Percentiles rank a stretch among this genome's conserved stretches.
phyloP scores from a whole-genome alignment of 2,797 vertebrate genomes.

The Molossus molossus region DNA sequence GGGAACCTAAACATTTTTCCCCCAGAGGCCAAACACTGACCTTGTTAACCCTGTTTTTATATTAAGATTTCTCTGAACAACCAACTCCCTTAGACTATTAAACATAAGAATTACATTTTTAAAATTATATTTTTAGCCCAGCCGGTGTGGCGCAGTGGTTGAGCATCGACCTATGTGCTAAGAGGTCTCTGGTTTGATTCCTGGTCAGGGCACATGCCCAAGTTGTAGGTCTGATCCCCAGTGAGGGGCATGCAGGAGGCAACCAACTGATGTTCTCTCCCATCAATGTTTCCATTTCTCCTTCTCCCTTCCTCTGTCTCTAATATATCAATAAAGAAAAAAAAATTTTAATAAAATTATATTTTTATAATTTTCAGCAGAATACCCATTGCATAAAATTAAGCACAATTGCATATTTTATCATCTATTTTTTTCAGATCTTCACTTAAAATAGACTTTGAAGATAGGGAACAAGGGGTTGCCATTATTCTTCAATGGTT shows the following conservation, averaged over 20 bases:
- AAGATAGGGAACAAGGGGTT: not conserved
- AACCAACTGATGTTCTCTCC: too few species aligned
- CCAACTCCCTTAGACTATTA: not conserved
- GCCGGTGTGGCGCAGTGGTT: too few species aligned
- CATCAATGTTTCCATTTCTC: too few species aligned
- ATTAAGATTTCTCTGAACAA: conserved; percentile 39
- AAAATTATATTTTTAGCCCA: conserved; percentile 19
- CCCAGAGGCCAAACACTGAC: not conserved
- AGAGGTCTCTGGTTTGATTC: too few species aligned
- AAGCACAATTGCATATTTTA: not conserved
- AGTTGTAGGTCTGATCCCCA: too few species aligned
- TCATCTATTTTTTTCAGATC: not conserved
- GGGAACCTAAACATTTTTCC: not conserved
- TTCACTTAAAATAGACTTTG: conserved; percentile 10
- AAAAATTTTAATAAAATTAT: not conserved
- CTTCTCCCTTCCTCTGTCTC: too few species aligned
- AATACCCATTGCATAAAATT: conserved; percentile 12
- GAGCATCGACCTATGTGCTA: too few species aligned
- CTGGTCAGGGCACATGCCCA: too few species aligned
- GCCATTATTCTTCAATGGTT: not conserved
- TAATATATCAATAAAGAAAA: too few species aligned
- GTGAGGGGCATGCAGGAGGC: too few species aligned
- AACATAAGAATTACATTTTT: conserved; percentile 64
- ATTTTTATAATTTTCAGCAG: conserved; percentile 32
- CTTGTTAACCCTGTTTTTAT: not conserved